These are phyloP conservation scores for Tyrannus savana DNA, from an alignment of 2,113 vertebrate species.

Conservation along the genomic window DNA sequence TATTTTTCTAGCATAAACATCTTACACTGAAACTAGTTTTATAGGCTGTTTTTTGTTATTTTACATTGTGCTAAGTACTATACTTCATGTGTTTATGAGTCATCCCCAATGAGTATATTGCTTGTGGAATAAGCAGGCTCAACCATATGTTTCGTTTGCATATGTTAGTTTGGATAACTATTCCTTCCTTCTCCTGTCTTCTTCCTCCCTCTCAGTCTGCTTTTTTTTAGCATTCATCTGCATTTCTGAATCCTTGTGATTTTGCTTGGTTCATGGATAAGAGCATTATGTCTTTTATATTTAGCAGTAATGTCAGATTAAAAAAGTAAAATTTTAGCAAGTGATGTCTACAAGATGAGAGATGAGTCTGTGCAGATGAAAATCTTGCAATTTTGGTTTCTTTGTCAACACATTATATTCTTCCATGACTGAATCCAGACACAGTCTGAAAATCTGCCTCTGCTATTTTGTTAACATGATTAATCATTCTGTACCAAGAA, in stretches of 20 bases:
- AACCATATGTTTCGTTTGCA: constrained; percentile 62
- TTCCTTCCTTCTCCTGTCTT: constrained; percentile 14
- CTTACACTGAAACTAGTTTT: not conserved
- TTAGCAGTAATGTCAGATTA: not conserved
- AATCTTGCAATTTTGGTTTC: not conserved
- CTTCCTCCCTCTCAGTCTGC: not conserved
- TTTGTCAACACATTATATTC: not conserved
- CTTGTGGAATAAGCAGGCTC: constrained; percentile 31
- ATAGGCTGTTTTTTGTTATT: not conserved
- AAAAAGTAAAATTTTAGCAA: constrained; percentile 17
- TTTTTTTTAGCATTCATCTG: constrained; percentile 36
- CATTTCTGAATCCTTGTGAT: constrained; percentile 29
- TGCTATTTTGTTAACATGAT: not conserved
- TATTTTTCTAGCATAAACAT: not conserved
- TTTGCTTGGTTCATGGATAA: constrained; percentile 9
- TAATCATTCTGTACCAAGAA: not conserved
- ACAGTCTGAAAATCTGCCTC: not conserved
- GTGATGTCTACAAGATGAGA: not conserved
- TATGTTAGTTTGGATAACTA: constrained; percentile 31
- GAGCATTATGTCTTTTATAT: not conserved
- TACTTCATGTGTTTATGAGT: constrained; percentile 56
- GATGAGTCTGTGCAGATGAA: not conserved
- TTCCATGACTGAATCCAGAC: not conserved
- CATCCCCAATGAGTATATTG: constrained; percentile 13
- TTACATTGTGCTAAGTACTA: not conserved